Base-by-base conservation (phyloP, 2,888 invertebrate genomes). In the Eupithecia insigniata region DNA sequence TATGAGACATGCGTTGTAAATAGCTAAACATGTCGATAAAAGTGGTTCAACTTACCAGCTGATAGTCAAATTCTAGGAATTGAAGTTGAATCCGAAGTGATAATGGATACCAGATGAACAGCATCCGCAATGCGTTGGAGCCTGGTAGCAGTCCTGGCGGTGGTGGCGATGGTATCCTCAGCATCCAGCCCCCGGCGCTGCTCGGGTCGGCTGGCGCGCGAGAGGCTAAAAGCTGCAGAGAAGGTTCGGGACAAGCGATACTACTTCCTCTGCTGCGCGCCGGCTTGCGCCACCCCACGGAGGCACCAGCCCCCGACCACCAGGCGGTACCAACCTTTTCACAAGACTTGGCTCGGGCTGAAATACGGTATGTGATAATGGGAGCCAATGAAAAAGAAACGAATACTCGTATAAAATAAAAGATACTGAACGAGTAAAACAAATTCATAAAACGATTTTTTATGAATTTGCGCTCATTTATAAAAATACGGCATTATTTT, bases 211-310 rank as follows among this genome's bases (percentile, higher is more conserved):
- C 80, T 92, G 28, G 94, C 94, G n/a, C 79, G 91, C 36, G 93
- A 93, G 76, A 77, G 94, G 28, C 81, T 93, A 30, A 94, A 94
- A 74, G 93, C 94, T 0, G 93, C 93, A 0, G 93, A 93, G 78
- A 94, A 94, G 83, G 87, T 93, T 75, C 81, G 93, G 12, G 93
- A 93, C 71, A 93, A 93, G 81, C 83, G 93, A 77, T 93, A 88
- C 83, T 93, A 87, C 78, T 82, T 89, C 32, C 78, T 92, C 39
- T 93, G 93, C 84, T 94, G 94, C 74, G 79, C 90, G 0, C 84
- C 91, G 0, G 73, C 88, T 0, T 93, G 93, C 75, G 82, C 85
- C n/a, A 79, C 84, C 0, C 78, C 80, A 0, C 84, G 89, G 55
- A 84, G 85, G 64, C 86, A 87, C 0, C 84, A 87, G 12, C 88